Conservation (phyloP, 2,113 vertebrate species). For the Corythoichthys intestinalis region DNA sequence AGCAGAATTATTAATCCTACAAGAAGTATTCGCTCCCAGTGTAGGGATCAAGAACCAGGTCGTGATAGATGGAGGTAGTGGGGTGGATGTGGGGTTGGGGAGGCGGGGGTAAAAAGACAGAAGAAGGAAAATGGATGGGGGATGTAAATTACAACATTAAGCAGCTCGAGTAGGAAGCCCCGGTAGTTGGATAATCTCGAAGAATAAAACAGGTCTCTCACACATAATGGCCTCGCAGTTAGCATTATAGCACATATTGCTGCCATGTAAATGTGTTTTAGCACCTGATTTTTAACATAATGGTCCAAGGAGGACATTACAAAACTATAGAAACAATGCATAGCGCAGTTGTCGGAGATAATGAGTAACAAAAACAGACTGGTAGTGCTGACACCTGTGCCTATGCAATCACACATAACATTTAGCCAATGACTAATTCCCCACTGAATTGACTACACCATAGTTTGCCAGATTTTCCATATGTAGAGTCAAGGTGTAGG, state of each 20-base stretch:
- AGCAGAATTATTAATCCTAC: conserved; percentile 71
- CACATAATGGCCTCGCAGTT: conserved; percentile 39
- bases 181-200: conserved; percentile 51
- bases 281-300: conserved; percentile 29
- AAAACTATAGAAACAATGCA: conserved; percentile 25
- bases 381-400: conserved; percentile 35
- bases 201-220: conserved; percentile 55
- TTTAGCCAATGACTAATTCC: conserved; percentile 32
- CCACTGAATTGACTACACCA: conserved; percentile 27
- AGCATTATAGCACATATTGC: conserved; percentile 40
- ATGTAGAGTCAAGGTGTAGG: conserved; percentile 34
- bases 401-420: conserved; percentile 29
- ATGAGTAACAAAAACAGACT: conserved; percentile 35
- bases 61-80: conserved; percentile 31
- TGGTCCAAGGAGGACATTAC: conserved; percentile 15
- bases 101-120: conserved; percentile 20
- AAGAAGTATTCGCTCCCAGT: conserved; percentile 61
- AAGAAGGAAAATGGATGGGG: conserved; percentile 33
- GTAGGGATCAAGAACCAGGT: conserved; percentile 70
- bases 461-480: conserved; percentile 30
- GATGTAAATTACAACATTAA: conserved; percentile 42
- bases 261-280: conserved; percentile 26
- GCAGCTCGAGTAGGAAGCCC: conserved; percentile 46
- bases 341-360: conserved; percentile 32
- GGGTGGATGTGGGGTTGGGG: not conserved